phyloP scores from a whole-genome alignment of 2,888 invertebrate species.

The Oxycera nigricornis region DNA sequence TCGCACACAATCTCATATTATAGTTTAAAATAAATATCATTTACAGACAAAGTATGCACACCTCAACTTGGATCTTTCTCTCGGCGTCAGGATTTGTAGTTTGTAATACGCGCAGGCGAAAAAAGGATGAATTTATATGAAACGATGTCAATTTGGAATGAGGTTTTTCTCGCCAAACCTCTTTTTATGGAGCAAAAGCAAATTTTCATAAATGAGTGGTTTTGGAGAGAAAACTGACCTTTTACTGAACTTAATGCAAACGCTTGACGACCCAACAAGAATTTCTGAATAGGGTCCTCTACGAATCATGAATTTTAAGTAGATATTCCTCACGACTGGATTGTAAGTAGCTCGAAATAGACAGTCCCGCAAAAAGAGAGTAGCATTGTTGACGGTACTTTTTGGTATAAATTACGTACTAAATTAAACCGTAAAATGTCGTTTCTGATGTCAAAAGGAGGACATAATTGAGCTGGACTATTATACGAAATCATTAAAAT shows the following conservation, averaged over 20 bases:
- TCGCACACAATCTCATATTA: constrained; percentile 1
- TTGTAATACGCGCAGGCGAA: not conserved
- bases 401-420: too few species aligned
- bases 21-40: not conserved
- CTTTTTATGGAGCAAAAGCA: constrained; percentile 22
- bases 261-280: not conserved
- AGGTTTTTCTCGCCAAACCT: constrained; percentile 18
- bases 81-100: not conserved
- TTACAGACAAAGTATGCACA: not conserved
- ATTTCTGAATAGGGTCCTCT: not conserved
- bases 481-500: too few species aligned
- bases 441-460: too few species aligned
- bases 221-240: not conserved
- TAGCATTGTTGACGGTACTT: too few species aligned
- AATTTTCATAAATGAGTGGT: constrained; percentile 23
- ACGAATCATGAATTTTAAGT: constrained; percentile 17
- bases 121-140: constrained; percentile 8
- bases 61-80: not conserved
- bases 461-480: too few species aligned
- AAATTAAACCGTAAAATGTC: too few species aligned
- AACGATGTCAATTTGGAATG: constrained; percentile 16
- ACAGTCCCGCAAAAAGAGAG: too few species aligned
- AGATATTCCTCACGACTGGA: too few species aligned
- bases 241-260: not conserved
- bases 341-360: too few species aligned